Conservation (phyloP, 2,888 invertebrate genomes). For the Lasioglossum figueresi region DNA sequence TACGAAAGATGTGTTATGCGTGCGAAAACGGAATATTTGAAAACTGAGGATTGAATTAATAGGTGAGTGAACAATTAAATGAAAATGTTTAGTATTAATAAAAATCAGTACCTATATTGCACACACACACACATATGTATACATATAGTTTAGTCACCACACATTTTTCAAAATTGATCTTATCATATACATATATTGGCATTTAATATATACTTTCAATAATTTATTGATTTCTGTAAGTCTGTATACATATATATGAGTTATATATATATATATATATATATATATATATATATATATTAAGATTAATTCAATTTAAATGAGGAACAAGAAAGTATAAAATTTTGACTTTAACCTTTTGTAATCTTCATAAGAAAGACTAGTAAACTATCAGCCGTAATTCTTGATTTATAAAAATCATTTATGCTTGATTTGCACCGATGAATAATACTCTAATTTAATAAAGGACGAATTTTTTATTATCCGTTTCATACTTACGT, state of each 20-base stretch:
- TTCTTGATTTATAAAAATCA: not conserved
- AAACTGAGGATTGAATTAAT: not conserved
- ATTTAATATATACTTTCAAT: not conserved
- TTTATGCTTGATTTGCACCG: not conserved
- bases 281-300: not conserved
- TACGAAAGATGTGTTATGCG: constrained; percentile 13
- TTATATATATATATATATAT: too few relatives aligned
- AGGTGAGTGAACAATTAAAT: constrained; percentile 24
- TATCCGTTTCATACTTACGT: not conserved
- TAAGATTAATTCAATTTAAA: not conserved
- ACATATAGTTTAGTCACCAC: not conserved
- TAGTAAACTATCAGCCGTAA: not conserved
- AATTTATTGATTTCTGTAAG: not conserved
- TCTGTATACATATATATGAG: not conserved
- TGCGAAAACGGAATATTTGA: constrained; percentile 5
- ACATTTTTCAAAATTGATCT: not conserved
- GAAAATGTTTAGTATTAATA: not conserved
- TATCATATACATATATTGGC: not conserved
- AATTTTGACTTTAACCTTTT: not conserved
- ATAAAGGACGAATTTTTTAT: not conserved
- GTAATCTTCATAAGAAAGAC: not conserved
- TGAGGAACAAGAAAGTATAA: not conserved
- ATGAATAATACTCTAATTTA: not conserved
- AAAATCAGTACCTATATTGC: not conserved
- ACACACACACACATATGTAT: too few relatives aligned